A percentile compares a stretch with the other conserved stretches of the same genome.
phyloP scores from a whole-genome alignment of 2,113 vertebrate species.

The rabbit (Oryctolagus cuniculus) region DNA sequence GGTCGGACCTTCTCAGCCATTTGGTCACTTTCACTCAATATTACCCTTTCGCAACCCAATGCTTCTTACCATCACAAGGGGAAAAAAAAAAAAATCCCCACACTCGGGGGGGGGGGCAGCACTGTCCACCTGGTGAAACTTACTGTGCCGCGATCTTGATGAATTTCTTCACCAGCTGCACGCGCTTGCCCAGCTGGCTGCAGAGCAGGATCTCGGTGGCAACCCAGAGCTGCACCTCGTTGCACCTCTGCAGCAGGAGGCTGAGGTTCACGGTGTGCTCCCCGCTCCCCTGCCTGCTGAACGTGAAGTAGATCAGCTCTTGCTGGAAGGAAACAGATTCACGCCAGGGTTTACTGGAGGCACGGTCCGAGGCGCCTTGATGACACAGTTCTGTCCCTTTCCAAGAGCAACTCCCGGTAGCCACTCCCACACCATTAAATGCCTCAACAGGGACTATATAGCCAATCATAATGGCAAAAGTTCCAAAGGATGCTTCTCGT shows the following conservation, averaged over 20 bases:
- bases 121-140: slow-evolving; percentile 82
- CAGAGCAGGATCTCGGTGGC: slow-evolving; percentile 97
- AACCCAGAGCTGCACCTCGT: slow-evolving; percentile 98
- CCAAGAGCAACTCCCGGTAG: not conserved
- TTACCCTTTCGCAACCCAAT: not conserved
- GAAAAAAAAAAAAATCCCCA: not conserved
- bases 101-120: not conserved
- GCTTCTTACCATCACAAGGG: not conserved
- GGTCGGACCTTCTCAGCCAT: slow-evolving; percentile 35
- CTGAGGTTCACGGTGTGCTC: slow-evolving; percentile 93
- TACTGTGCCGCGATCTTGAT: slow-evolving; percentile 99
- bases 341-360: slow-evolving; percentile 19
- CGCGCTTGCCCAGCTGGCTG: slow-evolving; percentile 93
- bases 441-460: not conserved
- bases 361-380: not conserved
- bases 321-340: slow-evolving; percentile 89
- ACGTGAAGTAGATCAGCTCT: slow-evolving; percentile 97
- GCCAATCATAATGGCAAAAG: not conserved
- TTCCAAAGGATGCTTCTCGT: not conserved
- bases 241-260: slow-evolving; percentile 96
- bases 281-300: slow-evolving; percentile 92
- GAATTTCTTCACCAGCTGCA: slow-evolving; percentile 98
- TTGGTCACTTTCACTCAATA: not conserved
- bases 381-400: not conserved
- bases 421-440: not conserved